phyloP scores from a whole-genome alignment of 2,888 invertebrate genomes.

The Stictocephala bisonia region DNA sequence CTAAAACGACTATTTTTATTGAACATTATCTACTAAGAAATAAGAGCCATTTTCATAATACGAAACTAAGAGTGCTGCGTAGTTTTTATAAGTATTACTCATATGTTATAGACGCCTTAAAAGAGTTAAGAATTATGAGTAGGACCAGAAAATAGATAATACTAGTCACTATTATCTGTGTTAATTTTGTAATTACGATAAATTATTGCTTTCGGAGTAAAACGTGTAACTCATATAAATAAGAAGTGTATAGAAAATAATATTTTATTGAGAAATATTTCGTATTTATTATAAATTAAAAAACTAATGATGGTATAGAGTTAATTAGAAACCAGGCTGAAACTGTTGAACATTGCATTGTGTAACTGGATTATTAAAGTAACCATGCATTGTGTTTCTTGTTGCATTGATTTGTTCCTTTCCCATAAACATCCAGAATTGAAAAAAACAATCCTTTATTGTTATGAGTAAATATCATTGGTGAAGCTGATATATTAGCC shows the following conservation, averaged over 20 bases:
- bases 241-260: constrained; percentile 9
- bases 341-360: constrained; percentile 36
- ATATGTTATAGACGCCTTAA: constrained; percentile 14
- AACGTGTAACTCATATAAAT: constrained; percentile 24
- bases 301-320: constrained; percentile 24
- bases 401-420: constrained; percentile 63
- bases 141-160: constrained; percentile 52
- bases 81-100: no score
- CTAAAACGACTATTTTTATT: no score
- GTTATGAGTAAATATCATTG: neutral
- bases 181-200: constrained; percentile 49
- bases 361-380: constrained; percentile 29
- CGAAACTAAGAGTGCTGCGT: no score
- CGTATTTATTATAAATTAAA: constrained; percentile 31
- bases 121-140: constrained; percentile 48
- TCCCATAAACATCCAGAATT: neutral
- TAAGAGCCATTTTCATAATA: no score
- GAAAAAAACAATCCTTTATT: no score
- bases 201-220: constrained; percentile 40
- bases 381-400: constrained; percentile 62
- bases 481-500: neutral
- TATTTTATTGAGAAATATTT: constrained; percentile 24
- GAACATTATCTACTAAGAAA: no score
- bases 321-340: neutral
- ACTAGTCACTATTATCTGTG: constrained; percentile 58